phyloP scores from a whole-genome alignment of 92 coral and sea anemone species.

The Phenganax subtilis region DNA sequence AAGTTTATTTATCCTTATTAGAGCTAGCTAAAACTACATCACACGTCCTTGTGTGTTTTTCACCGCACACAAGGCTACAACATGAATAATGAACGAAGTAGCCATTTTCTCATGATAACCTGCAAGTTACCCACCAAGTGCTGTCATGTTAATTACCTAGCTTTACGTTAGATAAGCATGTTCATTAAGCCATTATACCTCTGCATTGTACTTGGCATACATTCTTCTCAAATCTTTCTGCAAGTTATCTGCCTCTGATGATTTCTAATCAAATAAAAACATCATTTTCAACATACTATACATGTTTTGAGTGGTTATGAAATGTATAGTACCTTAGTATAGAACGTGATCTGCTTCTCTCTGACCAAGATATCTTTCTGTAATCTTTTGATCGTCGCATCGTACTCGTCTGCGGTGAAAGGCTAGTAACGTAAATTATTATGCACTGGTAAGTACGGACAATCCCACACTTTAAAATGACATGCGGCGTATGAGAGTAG shows the following conservation, averaged over 20 bases:
- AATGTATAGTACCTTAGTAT: slow-evolving; percentile 45
- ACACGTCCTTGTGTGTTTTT: not conserved
- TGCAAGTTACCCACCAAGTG: no score
- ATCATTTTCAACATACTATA: not conserved
- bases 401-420: slow-evolving; percentile 56
- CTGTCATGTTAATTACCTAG: no score
- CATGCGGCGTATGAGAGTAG: no score
- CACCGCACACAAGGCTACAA: not conserved
- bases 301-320: not conserved
- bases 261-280: slow-evolving; percentile 13
- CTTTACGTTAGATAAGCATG: not conserved
- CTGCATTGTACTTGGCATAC: slow-evolving; percentile 35
- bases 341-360: slow-evolving; percentile 66
- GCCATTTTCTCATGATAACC: no score
- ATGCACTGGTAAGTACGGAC: not conserved
- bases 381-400: slow-evolving; percentile 67
- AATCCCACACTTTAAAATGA: no score
- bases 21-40: no score
- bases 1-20: no score
- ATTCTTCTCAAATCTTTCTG: slow-evolving; percentile 36
- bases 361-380: slow-evolving; percentile 75
- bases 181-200: not conserved
- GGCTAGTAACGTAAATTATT: slow-evolving; percentile 18
- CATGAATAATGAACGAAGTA: not conserved
- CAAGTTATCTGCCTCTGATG: slow-evolving; percentile 36